Evolutionary conservation across 2,888 invertebrate genomes (phyloP).

Genomic region (Branchipolynoe longqiensis): DNA sequence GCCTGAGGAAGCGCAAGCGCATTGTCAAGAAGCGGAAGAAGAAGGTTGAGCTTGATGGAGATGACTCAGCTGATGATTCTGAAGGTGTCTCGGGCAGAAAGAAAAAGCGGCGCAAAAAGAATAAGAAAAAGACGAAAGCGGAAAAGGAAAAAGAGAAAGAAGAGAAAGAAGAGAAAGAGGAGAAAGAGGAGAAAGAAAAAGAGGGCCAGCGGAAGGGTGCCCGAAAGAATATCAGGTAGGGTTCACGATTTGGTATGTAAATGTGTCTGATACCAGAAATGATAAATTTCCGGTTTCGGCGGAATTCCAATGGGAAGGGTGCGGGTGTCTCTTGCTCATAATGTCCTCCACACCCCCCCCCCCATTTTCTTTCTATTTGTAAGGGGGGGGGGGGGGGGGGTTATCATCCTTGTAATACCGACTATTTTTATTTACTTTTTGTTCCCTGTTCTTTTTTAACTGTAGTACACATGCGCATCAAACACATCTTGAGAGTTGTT

Average conservation of each 20-base stretch:
- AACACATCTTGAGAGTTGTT: too few species aligned
- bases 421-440: too few species aligned
- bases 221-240: conserved; percentile 69
- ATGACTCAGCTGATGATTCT: neutral
- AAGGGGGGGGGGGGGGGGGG: too few species aligned
- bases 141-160: conserved; percentile 36
- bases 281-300: too few species aligned
- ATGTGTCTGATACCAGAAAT: neutral
- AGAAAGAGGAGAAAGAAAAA: conserved; percentile 54
- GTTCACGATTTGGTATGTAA: neutral
- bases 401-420: too few species aligned
- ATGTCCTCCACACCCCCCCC: too few species aligned
- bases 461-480: too few species aligned
- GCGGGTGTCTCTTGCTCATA: too few species aligned
- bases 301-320: too few species aligned
- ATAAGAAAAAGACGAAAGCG: conserved; percentile 45
- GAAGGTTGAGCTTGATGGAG: conserved; percentile 21
- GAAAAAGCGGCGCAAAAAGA: conserved; percentile 61
- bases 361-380: too few species aligned
- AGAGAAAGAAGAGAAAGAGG: conserved; percentile 58
- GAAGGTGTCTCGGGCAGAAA: conserved; percentile 31
- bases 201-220: conserved; percentile 63
- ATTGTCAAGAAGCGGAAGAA: conserved; percentile 55
- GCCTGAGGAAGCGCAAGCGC: conserved; percentile 14
- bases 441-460: too few species aligned